A percentile compares a stretch with the other conserved stretches of the same genome.
phyloP scores from a whole-genome alignment of 2,888 invertebrate genomes.

The Linyphia triangularis region DNA sequence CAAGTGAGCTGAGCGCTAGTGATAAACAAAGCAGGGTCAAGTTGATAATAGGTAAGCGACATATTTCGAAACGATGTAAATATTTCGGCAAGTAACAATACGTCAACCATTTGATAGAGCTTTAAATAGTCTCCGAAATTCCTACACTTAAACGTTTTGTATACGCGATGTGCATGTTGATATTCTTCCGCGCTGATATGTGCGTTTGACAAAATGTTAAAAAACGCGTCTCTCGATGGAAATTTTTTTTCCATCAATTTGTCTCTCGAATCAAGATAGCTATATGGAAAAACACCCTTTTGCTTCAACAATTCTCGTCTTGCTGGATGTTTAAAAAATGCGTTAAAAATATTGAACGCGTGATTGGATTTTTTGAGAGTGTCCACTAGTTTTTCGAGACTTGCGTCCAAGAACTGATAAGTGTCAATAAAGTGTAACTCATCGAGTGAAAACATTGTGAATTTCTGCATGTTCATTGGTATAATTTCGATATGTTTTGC shows the following conservation, averaged over 20 bases:
- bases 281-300: conserved; percentile 24
- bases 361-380: conserved; percentile 20
- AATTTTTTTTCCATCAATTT: neutral
- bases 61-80: conserved; percentile 1
- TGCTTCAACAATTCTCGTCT: neutral
- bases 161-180: neutral
- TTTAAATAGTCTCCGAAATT: conserved; percentile 1
- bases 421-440: conserved; percentile 21
- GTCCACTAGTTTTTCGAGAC: neutral
- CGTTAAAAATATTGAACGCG: neutral
- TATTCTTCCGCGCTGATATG: conserved; percentile 8
- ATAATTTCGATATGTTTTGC: no score
- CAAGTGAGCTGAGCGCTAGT: neutral
- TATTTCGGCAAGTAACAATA: neutral
- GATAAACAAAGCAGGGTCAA: neutral
- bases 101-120: neutral
- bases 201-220: neutral
- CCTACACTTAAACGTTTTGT: neutral
- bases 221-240: neutral
- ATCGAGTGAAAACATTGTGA: conserved; percentile 14
- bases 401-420: conserved; percentile 7
- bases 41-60: neutral
- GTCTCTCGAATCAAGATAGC: neutral
- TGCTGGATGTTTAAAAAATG: neutral
- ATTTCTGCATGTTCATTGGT: conserved; percentile 11